Base-by-base conservation (phyloP, 2,797 vertebrate species). In the Sciurus carolinensis region DNA sequence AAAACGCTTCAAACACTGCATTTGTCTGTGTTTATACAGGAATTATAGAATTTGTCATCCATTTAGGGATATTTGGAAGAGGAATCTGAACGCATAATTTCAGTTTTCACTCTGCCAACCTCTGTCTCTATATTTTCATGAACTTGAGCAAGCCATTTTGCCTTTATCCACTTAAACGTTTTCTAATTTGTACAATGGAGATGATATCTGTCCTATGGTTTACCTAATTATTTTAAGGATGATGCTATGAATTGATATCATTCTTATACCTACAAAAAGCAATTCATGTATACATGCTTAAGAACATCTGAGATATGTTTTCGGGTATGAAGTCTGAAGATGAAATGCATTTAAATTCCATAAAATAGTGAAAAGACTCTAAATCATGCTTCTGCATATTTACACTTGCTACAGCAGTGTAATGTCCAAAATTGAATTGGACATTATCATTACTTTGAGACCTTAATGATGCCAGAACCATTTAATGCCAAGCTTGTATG, bases 171-270 rank as follows among this genome's bases (percentile, higher is more conserved):
- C 39, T 84, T 84, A 71, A 7, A 30, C 24, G 10, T 89, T 72
- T 88, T 72, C n/a, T 71, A 54, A 72, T 64, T 88, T 72, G n/a
- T 52, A 52, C 84, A 89, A 44, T 39, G 54, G 64, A 57, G 42
- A 66, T 71, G 15, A 20, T 36, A 30, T 47, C n/a, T 91, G 71
- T n/a, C 47, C 7, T 87, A 75, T 54, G 36, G 28, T 14, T 36
- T 81, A 80, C 80, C 33, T 85, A n/a, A 62, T 80, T 81, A 92
- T 54, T 85, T 76, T 54, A 52, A 81, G n/a, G 47, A 71, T 76
- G 54, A 72, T 80, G 20, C 86, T 57, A 54, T 18, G 9, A 73
- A 67, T 57, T 24, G 17, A 67, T 50, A 47, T 52, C 42, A 15
- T 62, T 94, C 75, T 67, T 50, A 7, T 75, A 81, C 36, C 69